Evolutionary conservation across 2,113 vertebrate genomes (phyloP).

Genomic region (Cololabis saira): DNA sequence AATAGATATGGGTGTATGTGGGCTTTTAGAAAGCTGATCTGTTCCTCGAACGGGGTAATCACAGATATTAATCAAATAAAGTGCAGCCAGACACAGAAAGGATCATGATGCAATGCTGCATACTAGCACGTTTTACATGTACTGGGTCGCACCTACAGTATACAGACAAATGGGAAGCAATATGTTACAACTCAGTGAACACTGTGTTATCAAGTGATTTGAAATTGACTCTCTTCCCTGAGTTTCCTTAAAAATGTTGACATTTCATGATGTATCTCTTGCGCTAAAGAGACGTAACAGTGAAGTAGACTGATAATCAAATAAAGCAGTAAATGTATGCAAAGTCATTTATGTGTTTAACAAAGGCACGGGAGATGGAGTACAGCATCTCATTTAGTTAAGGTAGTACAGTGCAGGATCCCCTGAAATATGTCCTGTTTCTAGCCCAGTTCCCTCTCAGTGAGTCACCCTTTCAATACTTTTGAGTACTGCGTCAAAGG

Average conservation of each 20-base stretch:
- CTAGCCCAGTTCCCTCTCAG: slow-evolving; percentile 9
- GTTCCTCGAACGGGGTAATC: not conserved
- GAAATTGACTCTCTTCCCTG: not conserved
- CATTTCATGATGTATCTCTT: not conserved
- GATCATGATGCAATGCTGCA: not conserved
- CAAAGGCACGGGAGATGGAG: not conserved
- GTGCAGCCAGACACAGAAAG: not conserved
- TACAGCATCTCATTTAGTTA: not conserved
- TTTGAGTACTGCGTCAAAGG: slow-evolving; percentile 14
- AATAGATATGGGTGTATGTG: not conserved
- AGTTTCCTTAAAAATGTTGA: not conserved
- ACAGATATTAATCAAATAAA: not conserved
- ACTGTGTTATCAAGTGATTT: not conserved
- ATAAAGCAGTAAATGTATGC: not conserved
- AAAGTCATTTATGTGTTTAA: not conserved
- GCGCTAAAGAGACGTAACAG: too few species aligned
- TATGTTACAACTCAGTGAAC: not conserved
- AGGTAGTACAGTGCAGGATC: slow-evolving; percentile 1
- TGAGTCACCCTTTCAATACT: slow-evolving; percentile 23
- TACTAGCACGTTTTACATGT: not conserved
- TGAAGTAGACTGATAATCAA: not conserved
- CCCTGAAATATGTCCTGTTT: slow-evolving; percentile 23
- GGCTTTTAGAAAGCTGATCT: not conserved
- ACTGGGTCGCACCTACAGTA: not conserved
- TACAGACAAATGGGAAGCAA: not conserved